Percentiles rank a stretch among this genome's conserved stretches.
Evolutionary conservation across 2,888 invertebrate genomes (phyloP).

Genomic region (Schizaphis graminum): DNA sequence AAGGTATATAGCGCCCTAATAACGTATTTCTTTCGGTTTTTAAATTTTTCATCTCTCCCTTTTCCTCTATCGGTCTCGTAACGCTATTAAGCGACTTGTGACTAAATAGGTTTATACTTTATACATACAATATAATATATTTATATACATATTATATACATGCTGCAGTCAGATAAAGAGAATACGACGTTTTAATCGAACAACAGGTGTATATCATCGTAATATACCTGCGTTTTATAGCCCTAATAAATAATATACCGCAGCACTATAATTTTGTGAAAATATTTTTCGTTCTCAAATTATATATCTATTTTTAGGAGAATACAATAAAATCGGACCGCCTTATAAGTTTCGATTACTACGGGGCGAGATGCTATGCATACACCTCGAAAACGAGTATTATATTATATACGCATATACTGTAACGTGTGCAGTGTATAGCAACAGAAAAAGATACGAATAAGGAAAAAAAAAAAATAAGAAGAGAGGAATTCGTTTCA

Average conservation of each 20-base stretch:
- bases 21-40: not conserved
- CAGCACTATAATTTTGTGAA: not conserved
- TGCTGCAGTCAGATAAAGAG: not conserved
- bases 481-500: constrained; percentile 4
- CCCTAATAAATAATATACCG: not conserved
- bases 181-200: not conserved
- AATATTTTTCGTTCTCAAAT: not conserved
- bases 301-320: not conserved
- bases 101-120: not conserved
- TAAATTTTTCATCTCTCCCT: not conserved
- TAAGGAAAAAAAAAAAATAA: not conserved
- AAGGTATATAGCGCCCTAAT: not conserved
- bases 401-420: not conserved
- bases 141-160: not conserved
- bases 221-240: not conserved
- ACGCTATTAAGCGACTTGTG: not conserved
- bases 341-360: not conserved
- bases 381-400: not conserved
- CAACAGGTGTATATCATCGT: not conserved
- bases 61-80: not conserved
- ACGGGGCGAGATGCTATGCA: not conserved
- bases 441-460: not conserved
- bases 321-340: not conserved
- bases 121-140: too few species aligned
- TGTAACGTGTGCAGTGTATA: not conserved